Evolutionary conservation across 2,797 vertebrate species (phyloP).

Genomic region (Notoglanidium macrostoma): DNA sequence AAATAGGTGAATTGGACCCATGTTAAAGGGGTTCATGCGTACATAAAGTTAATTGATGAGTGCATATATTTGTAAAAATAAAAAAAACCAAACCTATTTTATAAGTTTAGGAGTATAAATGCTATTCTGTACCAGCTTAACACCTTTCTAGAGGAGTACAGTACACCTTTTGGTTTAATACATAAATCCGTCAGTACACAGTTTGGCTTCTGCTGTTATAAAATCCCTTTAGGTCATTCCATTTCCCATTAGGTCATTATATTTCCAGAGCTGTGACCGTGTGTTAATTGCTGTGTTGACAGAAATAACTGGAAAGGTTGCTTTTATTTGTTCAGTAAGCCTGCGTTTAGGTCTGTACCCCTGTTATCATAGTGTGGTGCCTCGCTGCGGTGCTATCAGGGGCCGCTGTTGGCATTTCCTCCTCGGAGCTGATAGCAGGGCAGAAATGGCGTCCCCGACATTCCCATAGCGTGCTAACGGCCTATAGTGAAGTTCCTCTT

Average conservation of each 20-base stretch:
- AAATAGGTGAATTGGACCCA: background rate
- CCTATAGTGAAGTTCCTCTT: constrained; percentile 79
- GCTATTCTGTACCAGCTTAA: background rate
- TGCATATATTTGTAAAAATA: background rate
- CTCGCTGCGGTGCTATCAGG: constrained; percentile 1
- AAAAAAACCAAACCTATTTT: background rate
- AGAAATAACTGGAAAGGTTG: constrained; percentile 15
- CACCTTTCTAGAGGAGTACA: background rate
- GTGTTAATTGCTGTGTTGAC: constrained; percentile 15
- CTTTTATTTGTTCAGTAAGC: constrained; percentile 10
- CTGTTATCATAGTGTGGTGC: background rate
- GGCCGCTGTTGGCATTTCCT: constrained; percentile 39
- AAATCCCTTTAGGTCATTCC: background rate
- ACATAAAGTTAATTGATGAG: background rate
- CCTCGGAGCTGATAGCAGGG: constrained; percentile 29
- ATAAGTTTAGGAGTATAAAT: background rate
- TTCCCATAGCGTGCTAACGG: constrained; percentile 80
- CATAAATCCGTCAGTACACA: constrained; percentile 21
- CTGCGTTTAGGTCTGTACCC: background rate
- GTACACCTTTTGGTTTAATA: too few relatives aligned
- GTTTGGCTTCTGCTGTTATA: constrained; percentile 1
- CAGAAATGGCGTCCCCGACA: constrained; percentile 44
- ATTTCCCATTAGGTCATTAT: constrained; percentile 6
- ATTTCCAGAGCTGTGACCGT: constrained; percentile 9
- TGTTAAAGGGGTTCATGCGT: too few relatives aligned